Evolutionary conservation across 1,140 invertebrate species (phyloP).

Genomic region (Marisa cornuarietis): DNA sequence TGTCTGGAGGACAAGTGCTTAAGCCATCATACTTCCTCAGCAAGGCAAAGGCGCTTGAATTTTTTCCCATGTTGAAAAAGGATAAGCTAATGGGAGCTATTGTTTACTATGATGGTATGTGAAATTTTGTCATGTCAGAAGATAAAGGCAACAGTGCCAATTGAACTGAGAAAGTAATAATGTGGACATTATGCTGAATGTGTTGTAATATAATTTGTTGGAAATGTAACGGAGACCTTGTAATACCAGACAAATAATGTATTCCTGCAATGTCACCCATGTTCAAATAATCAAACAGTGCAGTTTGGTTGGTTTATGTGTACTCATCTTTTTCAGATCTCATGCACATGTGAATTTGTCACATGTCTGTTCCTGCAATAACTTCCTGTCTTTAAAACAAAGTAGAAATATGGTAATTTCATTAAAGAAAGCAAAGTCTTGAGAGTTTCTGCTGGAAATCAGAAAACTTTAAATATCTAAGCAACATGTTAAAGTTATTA

Average conservation of each 20-base stretch:
- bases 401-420: no score
- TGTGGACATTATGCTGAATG: no score
- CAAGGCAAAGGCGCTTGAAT: constrained; percentile 91
- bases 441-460: no score
- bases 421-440: no score
- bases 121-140: neutral
- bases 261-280: no score
- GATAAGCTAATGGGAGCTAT: constrained; percentile 95
- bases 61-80: constrained; percentile 95
- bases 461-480: no score
- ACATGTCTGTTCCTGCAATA: neutral
- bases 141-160: no score
- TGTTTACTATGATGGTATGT: constrained; percentile 97
- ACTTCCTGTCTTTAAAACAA: neutral
- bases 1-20: constrained; percentile 93
- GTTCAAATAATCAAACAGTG: neutral
- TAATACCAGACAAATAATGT: no score
- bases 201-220: no score
- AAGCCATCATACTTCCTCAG: constrained; percentile 95
- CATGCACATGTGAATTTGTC: neutral
- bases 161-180: no score
- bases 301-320: neutral
- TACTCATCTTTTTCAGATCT: neutral
- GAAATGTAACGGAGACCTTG: no score
- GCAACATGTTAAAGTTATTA: no score